A percentile compares a stretch with the other conserved stretches of the same genome.
Conservation (phyloP, 2,113 vertebrate species). For the Phaetusa simplex region DNA sequence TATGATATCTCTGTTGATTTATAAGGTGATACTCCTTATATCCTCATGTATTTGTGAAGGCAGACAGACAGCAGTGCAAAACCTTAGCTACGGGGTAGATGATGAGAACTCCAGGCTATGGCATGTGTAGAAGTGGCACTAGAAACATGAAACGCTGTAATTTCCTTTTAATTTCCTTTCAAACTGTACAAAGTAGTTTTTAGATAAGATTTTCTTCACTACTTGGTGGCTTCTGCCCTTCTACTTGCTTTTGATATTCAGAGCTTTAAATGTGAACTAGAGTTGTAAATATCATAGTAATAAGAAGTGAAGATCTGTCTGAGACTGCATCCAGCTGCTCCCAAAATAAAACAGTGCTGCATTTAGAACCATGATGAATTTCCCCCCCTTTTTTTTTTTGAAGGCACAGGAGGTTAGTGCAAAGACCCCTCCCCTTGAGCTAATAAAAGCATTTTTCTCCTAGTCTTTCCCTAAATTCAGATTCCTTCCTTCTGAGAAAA, state of each 20-base stretch:
- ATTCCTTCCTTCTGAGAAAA: background rate
- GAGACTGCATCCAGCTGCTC: slow-evolving; percentile 15
- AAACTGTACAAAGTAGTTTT: background rate
- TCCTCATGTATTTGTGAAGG: background rate
- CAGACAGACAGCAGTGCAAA: background rate
- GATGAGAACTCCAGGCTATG: background rate
- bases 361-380: background rate
- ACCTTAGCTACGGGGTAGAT: background rate
- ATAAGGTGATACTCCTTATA: slow-evolving; percentile 12
- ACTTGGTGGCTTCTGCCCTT: background rate
- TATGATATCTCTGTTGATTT: slow-evolving; percentile 11
- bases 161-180: background rate
- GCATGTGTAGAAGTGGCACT: background rate
- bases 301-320: background rate
- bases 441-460: background rate
- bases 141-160: background rate
- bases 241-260: background rate
- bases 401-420: background rate
- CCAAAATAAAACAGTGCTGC: slow-evolving; percentile 36
- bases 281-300: background rate
- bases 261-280: background rate
- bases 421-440: background rate
- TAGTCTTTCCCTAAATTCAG: background rate
- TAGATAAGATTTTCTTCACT: background rate
- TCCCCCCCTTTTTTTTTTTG: background rate